Evolutionary conservation across 2,113 vertebrate species (phyloP), one percentile per base, ranked within the genome.

Genomic region (Typhlomys cinereus): DNA sequence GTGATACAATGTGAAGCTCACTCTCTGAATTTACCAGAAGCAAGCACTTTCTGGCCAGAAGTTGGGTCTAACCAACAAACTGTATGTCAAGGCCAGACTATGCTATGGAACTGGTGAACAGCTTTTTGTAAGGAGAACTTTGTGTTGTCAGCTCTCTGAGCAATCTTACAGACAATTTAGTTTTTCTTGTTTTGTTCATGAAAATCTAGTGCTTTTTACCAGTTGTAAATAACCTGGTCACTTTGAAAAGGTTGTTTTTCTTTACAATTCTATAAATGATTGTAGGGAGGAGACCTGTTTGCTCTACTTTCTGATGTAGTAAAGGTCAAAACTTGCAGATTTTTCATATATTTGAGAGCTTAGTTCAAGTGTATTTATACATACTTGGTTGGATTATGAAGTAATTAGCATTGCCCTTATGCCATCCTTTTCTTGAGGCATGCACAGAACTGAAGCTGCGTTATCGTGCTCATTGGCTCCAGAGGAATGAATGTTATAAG

Each of bases 391-490:
- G 75, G 88, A 97, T 97, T 97, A 95, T 91, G 95, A 92, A 95
- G 70, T 95, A 95, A 98, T 97, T 97, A 97, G 67, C 82, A 88
- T 96, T 96, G 83, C 89, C 90, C 70, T 66, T 95, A 48, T 81
- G 61, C 18, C 95, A 66, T 64, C 96, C 94, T 95, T 81, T 95
- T 97, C 54, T 92, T 1, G 0, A 83, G 97, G 46, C n/a, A 83
- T 82, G 59, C 62, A 90, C 66, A 70, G 46, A 89, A 95, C 91
- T 97, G 96, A 92, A 9, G 97, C 84, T 90, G 76, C 21, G 36
- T 67, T 96, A 79, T 94, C 82, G 86, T 93, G 1, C 91, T 52
- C 62, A 18, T 87, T 98, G 96, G 97, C 90, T 96, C 34, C 34
- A 95, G 66, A 95, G 29, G 27, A 97, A 96, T 54, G 96, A 90